A percentile compares a stretch with the other conserved stretches of the same genome.
Conservation (phyloP, 2,888 invertebrate species). For the Protonemura montana region DNA sequence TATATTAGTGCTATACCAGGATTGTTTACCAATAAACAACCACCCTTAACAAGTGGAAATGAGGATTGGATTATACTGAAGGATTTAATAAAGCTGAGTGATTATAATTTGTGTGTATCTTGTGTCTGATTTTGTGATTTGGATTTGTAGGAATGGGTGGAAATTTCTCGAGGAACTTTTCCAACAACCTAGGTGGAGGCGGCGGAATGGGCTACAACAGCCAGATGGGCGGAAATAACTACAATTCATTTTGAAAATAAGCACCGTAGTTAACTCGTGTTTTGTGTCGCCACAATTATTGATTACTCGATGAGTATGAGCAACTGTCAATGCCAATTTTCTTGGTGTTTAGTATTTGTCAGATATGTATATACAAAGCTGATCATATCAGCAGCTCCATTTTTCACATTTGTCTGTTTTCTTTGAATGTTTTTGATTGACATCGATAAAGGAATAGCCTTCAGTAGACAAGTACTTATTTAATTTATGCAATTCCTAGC, state of each 20-base stretch:
- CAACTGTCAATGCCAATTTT: neutral
- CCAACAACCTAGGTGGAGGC: slow-evolving; percentile 44
- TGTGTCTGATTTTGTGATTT: neutral
- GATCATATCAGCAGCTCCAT: neutral
- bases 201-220: slow-evolving; percentile 46
- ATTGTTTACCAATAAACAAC: no score
- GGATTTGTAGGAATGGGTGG: slow-evolving; percentile 42
- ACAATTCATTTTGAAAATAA: slow-evolving; percentile 44
- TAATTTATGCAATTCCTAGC: neutral
- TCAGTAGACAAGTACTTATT: neutral
- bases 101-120: neutral
- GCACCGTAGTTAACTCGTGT: neutral
- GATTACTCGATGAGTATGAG: neutral
- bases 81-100: neutral
- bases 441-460: neutral
- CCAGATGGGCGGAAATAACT: slow-evolving; percentile 49
- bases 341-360: neutral
- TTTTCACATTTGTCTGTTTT: neutral
- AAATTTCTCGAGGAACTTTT: slow-evolving; percentile 46
- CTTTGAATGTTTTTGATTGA: neutral
- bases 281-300: neutral
- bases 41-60: no score
- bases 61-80: no score
- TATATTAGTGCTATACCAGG: no score
- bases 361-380: neutral